Percentiles rank a stretch among this genome's conserved stretches.
Evolutionary conservation across 2,797 vertebrate species (phyloP).

Genomic region (Knipowitschia caucasica): DNA sequence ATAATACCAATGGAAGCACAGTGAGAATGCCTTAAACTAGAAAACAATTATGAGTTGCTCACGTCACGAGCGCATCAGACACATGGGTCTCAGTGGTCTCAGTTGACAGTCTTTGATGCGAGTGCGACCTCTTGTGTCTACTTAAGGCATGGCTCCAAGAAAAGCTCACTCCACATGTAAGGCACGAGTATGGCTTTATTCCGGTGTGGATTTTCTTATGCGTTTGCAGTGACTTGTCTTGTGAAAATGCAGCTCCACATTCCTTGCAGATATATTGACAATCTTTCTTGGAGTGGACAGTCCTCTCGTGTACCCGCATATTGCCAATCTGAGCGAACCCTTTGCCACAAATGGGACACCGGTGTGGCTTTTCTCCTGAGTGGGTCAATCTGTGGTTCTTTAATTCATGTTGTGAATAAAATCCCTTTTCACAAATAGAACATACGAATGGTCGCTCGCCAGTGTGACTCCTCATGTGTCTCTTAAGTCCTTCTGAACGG

Average conservation of each 20-base stretch:
- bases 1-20: too few species aligned
- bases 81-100: constrained; percentile 7
- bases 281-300: constrained; percentile 59
- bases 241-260: constrained; percentile 56
- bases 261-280: constrained; percentile 57
- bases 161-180: constrained; percentile 50
- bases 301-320: constrained; percentile 67
- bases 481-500: constrained; percentile 65
- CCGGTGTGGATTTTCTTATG: constrained; percentile 67
- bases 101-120: constrained; percentile 43
- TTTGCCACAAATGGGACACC: constrained; percentile 68
- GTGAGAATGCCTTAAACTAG: background rate
- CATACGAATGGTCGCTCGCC: constrained; percentile 65
- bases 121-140: constrained; percentile 58
- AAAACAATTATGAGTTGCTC: background rate
- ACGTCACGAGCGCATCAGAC: background rate
- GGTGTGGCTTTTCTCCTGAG: constrained; percentile 65
- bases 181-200: constrained; percentile 57
- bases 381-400: constrained; percentile 54
- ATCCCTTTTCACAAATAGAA: constrained; percentile 53
- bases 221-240: constrained; percentile 58
- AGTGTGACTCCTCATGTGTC: constrained; percentile 67
- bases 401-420: constrained; percentile 61
- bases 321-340: constrained; percentile 70
- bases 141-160: constrained; percentile 61